Percentiles rank a stretch among this genome's conserved stretches.
These are phyloP conservation scores for Ethmia dodecea DNA, from an alignment of 2,888 invertebrate genomes.

Conservation along the genomic window DNA sequence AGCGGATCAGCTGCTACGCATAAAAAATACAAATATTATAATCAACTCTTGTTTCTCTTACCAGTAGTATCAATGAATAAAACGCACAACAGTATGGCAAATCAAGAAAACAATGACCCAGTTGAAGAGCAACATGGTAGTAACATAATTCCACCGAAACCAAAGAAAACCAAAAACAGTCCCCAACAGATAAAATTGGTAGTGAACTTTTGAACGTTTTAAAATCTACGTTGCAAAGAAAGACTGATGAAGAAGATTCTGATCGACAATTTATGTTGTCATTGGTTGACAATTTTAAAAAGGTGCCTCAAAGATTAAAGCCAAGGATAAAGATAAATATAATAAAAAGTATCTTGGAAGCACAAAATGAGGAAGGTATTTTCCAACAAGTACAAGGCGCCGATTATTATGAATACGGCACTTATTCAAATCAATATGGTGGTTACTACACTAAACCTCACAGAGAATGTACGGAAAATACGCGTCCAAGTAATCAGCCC, in stretches of 20 bases:
- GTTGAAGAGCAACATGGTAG: constrained; percentile 8
- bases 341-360: constrained; percentile 15
- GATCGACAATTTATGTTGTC: constrained; percentile 14
- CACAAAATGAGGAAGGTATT: constrained; percentile 12
- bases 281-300: constrained; percentile 13
- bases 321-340: constrained; percentile 14
- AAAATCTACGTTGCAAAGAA: constrained; percentile 10
- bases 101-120: constrained; percentile 12
- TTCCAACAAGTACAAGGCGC: no score
- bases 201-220: constrained; percentile 12
- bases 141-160: constrained; percentile 7
- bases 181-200: constrained; percentile 13
- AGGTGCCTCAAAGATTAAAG: constrained; percentile 12
- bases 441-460: no score
- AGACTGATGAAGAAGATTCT: constrained; percentile 12
- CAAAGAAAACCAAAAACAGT: constrained; percentile 11
- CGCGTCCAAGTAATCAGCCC: no score
- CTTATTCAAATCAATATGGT: no score
- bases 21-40: constrained; percentile 9
- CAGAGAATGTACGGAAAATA: no score
- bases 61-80: constrained; percentile 11
- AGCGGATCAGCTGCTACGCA: constrained; percentile 6
- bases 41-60: constrained; percentile 14
- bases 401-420: no score
- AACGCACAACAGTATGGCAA: constrained; percentile 12